Evolutionary conservation across 2,113 vertebrate genomes (phyloP).

Genomic region (Alethe diademata): DNA sequence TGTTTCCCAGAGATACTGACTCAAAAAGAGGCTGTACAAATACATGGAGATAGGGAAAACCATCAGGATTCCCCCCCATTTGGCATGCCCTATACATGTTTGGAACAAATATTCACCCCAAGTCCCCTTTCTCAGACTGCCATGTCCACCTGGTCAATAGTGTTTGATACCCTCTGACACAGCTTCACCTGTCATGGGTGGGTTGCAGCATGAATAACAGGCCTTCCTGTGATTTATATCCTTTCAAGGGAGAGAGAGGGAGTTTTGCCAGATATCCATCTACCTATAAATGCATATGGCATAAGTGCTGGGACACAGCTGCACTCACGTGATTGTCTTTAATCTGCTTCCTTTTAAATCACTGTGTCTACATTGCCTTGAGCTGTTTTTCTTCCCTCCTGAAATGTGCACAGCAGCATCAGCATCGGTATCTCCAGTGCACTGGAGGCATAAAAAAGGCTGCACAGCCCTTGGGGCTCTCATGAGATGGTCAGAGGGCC

Average conservation of each 20-base stretch:
- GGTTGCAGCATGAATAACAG: background rate
- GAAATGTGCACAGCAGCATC: background rate
- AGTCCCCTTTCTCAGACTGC: background rate
- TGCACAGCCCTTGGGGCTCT: background rate
- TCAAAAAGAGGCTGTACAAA: background rate
- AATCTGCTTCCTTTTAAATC: conserved; percentile 21
- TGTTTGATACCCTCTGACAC: background rate
- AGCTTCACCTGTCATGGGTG: background rate
- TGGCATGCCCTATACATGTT: background rate
- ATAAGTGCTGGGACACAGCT: background rate
- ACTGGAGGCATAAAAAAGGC: background rate
- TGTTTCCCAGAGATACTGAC: background rate
- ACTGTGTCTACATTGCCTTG: background rate
- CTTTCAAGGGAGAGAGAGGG: background rate
- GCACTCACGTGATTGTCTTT: background rate
- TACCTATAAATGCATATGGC: background rate
- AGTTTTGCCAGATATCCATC: background rate
- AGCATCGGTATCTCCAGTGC: background rate
- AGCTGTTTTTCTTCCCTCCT: background rate
- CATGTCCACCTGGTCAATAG: background rate
- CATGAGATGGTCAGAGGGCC: background rate
- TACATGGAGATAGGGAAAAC: background rate
- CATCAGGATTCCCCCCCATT: background rate
- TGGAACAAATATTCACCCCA: background rate
- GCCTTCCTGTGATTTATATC: background rate